phyloP scores from a whole-genome alignment of 2,797 vertebrate genomes.

The Crenichthys baileyi region DNA sequence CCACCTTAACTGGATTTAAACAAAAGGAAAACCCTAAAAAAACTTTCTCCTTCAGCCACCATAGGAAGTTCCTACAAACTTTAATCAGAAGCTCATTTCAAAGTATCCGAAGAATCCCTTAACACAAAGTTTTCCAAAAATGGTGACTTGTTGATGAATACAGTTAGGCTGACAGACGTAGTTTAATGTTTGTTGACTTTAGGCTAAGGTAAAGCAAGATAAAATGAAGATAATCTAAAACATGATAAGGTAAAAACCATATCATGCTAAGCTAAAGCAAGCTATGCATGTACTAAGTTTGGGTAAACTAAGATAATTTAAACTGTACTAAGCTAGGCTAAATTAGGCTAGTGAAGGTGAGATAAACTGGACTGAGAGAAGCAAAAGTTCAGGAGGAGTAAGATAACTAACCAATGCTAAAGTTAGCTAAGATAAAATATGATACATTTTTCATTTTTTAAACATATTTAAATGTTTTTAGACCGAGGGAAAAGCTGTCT shows the following conservation, averaged over 20 bases:
- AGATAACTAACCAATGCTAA: no score
- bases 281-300: neutral
- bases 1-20: neutral
- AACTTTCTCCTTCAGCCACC: no score
- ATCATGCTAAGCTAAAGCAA: neutral
- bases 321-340: neutral
- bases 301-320: neutral
- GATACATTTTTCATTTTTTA: no score
- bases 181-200: neutral
- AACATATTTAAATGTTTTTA: no score
- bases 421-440: no score
- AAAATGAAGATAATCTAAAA: neutral
- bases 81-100: neutral
- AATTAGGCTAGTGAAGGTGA: no score
- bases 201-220: neutral
- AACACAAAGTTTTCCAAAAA: neutral
- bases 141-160: neutral
- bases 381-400: no score
- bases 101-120: neutral
- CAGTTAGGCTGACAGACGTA: neutral
- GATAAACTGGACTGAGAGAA: no score
- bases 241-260: neutral
- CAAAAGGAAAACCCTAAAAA: neutral
- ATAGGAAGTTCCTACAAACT: neutral
- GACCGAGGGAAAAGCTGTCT: no score